Evolutionary conservation across 1,140 invertebrate genomes (phyloP).

Genomic region (Zelostemma sp.): DNA sequence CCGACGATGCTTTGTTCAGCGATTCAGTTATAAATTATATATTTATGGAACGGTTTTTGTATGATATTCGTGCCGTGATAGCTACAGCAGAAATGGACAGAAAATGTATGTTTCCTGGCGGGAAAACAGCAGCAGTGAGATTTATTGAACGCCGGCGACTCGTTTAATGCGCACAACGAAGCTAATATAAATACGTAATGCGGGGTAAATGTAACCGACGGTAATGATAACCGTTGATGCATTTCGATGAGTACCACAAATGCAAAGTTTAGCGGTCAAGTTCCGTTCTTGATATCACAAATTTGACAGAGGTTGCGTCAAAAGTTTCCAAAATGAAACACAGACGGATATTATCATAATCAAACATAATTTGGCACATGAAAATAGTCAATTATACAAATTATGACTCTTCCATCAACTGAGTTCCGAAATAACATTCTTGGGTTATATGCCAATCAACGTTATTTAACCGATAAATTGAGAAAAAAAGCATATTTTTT

Average conservation of each 20-base stretch:
- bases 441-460: too few relatives aligned
- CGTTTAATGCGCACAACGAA: constrained; percentile 44
- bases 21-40: constrained; percentile 29
- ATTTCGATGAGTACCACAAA: constrained; percentile 34
- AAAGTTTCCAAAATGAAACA: not conserved
- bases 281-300: constrained; percentile 39
- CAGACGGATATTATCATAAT: too few relatives aligned
- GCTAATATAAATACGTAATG: constrained; percentile 49
- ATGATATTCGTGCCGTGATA: constrained; percentile 7
- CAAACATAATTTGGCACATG: too few relatives aligned
- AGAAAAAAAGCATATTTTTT: not conserved
- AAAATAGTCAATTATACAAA: too few relatives aligned
- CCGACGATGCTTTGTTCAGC: constrained; percentile 18
- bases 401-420: too few relatives aligned
- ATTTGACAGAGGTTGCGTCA: constrained; percentile 16
- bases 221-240: constrained; percentile 41
- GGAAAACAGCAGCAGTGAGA: constrained; percentile 23
- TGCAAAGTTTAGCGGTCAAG: constrained; percentile 27
- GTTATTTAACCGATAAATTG: too few relatives aligned
- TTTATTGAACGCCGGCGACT: constrained; percentile 34
- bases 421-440: too few relatives aligned
- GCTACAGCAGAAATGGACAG: constrained; percentile 12
- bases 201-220: constrained; percentile 30
- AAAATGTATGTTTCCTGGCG: constrained; percentile 12
- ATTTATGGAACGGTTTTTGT: constrained; percentile 28